Conservation (phyloP, 2,797 vertebrate genomes). For the Anolis apletophallus region DNA sequence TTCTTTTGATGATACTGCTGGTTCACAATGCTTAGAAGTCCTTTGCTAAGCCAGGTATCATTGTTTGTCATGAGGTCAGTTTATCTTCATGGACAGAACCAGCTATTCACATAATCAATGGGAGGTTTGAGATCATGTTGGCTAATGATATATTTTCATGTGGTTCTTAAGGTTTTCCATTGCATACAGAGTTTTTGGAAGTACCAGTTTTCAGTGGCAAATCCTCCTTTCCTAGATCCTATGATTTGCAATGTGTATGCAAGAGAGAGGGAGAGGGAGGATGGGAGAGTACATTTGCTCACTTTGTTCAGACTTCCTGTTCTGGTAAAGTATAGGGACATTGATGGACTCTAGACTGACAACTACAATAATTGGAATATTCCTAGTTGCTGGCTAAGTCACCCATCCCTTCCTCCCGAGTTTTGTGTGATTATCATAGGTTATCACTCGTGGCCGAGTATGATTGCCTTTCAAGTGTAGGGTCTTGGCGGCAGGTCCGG, state of each 20-base stretch:
- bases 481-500: too few species aligned
- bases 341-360: neutral
- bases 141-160: constrained; percentile 14
- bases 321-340: neutral
- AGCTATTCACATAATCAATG: constrained; percentile 34
- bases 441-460: too few species aligned
- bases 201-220: neutral
- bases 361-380: neutral
- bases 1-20: constrained; percentile 42
- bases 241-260: too few species aligned
- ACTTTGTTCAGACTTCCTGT: neutral
- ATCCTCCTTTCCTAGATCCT: neutral
- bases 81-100: constrained; percentile 43
- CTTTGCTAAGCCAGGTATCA: neutral
- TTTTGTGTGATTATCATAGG: neutral
- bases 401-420: neutral
- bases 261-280: too few species aligned
- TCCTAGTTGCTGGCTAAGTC: neutral
- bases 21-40: constrained; percentile 15
- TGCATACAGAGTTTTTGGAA: neutral
- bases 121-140: constrained; percentile 28
- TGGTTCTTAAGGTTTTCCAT: neutral
- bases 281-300: neutral
- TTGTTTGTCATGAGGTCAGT: constrained; percentile 45
- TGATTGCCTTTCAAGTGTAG: too few species aligned